Base-by-base conservation (phyloP, 2,888 invertebrate genomes). In the Tetanocera ferruginea region DNA sequence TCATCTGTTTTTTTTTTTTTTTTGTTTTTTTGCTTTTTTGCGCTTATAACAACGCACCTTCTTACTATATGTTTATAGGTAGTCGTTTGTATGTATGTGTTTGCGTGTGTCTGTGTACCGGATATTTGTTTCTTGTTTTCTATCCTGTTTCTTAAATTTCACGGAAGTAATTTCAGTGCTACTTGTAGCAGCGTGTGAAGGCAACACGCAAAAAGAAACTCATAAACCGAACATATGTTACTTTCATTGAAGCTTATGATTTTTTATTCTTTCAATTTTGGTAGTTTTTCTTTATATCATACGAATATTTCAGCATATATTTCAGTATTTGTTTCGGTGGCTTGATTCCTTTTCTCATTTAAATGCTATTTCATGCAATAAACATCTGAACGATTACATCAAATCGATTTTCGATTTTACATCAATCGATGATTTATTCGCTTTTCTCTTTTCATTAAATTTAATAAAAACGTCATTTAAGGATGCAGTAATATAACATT, bases 51-150 rank as follows among this genome's bases (percentile, higher is more conserved):
- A 11, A 43, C 43, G 14, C 43, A 43, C 43, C 43, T 43, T 43
- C 11, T 43, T 19, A 9, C 2, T 1, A 19, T 57, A 49, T 23
- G 55, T 76, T 23, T 43, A 66, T 37, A 57, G 34, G 57, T 52
- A 37, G 77, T 55, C 75, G 19, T 55, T 8, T 60, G 75, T 17
- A 14, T 31, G 5, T n/a, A 9, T 49, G 76, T 71, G 57, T 73
- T 69, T 69, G 49, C 43, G 8, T 43, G 37, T 51, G 76, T 70
- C 57, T 75, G 72, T 71, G 62, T 71, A 72, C 60, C 43, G 14
- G 64, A 60, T 69, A 34, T 51, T 69, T 69, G 69, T 23, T 51
- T 11, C 8, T 23, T 55, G n/a, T 23, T 23, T 23, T 55, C 19
- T 55, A n/a, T 55, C 11, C 55, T 1, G n/a, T 6, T 55, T 23